Evolutionary conservation across 2,797 vertebrate genomes (phyloP), one percentile per base, ranked within the genome.

Genomic region (Acanthopagrus latus): DNA sequence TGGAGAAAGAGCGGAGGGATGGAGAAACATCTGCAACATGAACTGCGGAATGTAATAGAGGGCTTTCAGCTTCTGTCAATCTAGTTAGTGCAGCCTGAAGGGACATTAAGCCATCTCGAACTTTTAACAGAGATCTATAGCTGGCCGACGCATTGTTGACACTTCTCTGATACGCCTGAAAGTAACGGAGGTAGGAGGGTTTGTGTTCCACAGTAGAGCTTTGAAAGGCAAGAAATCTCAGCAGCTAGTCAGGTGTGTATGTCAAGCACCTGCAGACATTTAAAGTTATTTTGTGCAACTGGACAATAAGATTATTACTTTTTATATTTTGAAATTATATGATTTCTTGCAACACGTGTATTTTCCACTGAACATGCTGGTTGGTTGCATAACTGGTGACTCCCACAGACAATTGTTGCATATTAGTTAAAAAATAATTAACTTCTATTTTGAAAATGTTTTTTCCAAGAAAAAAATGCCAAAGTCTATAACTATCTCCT

Each of bases 1-100:
- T 82, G 74, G 66, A 86, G 81, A 78, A 27, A 43, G 76, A 14
- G 38, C 62, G 78, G 71, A 87, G 12, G 83, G 76, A 76, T 76
- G 16, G 81, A 85, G 41, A 43, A 76, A 71, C 85, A 84, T 91
- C 83, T 90, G 82, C 83, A 85, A 82, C 74, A 65, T 79, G 80
- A 86, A 80, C 68, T 85, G 76, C 76, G 83, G 58, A 80, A 83
- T 74, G 66, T 64, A 86, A 85, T 75, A 69, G 72, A 85, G 66
- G 77, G 82, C 76, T 90, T 86, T 88, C 68, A 82, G 60, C 71
- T 51, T 80, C 62, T 74, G 66, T 71, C 65, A 83, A 52, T 89
- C 68, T 55, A n/a, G 75, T 81, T 83, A 86, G 62, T 60, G 57
- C 51, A 69, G 47, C 62, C 76, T 67, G 64, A 66, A 86, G 54